These are phyloP conservation scores for Byasa hedistus DNA, from an alignment of 2,888 invertebrate species.

Conservation along the genomic window DNA sequence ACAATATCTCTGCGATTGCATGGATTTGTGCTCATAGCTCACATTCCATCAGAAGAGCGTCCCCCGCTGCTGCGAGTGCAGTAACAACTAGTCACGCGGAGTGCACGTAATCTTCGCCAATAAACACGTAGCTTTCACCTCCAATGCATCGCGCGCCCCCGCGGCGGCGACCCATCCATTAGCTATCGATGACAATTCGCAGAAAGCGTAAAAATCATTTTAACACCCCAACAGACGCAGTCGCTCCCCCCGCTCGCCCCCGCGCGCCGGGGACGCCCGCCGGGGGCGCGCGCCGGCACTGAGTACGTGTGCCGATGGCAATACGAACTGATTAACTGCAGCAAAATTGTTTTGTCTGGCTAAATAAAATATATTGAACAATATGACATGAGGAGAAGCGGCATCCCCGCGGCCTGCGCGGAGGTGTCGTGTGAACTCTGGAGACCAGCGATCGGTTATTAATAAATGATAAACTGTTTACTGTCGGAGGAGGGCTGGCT, in stretches of 20 bases:
- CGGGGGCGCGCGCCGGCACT: neutral
- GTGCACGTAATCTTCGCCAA: neutral
- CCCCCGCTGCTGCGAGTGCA: neutral
- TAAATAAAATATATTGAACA: too few relatives aligned
- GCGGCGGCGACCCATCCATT: slow-evolving; percentile 5
- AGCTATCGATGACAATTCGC: slow-evolving; percentile 19
- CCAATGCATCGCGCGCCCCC: slow-evolving; percentile 2
- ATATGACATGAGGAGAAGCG: too few relatives aligned
- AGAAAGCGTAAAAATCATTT: slow-evolving; percentile 18
- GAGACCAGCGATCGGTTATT: too few relatives aligned
- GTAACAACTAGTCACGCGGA: neutral
- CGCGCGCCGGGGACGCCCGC: neutral
- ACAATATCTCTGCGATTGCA: too few relatives aligned
- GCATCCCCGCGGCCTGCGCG: too few relatives aligned
- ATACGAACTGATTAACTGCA: neutral
- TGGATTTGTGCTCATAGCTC: too few relatives aligned
- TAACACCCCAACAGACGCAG: slow-evolving; percentile 5
- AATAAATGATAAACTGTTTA: too few relatives aligned
- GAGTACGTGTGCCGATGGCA: slow-evolving; percentile 12
- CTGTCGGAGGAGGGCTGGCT: too few relatives aligned
- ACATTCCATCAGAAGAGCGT: too few relatives aligned
- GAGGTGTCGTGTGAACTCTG: too few relatives aligned
- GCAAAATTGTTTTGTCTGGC: too few relatives aligned
- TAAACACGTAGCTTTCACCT: neutral
- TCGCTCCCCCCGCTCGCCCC: neutral